These are phyloP conservation scores for Ophthalmolycus amberensis DNA, from an alignment of 2,113 vertebrate species.

Conservation along the genomic window DNA sequence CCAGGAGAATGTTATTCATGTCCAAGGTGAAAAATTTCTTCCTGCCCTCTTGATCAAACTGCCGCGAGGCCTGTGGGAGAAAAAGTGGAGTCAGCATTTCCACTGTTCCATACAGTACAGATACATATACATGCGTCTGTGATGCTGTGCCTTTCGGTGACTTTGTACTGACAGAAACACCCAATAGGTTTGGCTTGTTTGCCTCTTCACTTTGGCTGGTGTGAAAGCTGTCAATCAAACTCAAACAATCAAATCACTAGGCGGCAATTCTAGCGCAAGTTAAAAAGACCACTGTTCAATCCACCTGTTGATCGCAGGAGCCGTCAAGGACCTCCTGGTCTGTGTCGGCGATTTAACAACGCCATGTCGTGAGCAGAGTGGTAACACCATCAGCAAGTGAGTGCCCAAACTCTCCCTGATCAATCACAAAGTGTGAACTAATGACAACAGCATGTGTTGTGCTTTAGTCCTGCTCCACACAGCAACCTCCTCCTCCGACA, in stretches of 20 bases:
- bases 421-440: not conserved
- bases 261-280: not conserved
- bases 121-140: constrained; percentile 37
- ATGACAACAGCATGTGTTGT: not conserved
- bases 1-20: constrained; percentile 99
- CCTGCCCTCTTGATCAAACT: constrained; percentile 98
- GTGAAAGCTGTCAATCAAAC: not conserved
- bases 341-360: not conserved
- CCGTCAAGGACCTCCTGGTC: not conserved
- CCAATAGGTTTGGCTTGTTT: not conserved
- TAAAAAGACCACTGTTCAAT: not conserved
- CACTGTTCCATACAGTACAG: constrained; percentile 25
- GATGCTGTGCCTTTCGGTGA: not conserved
- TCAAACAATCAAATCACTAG: not conserved
- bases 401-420: not conserved
- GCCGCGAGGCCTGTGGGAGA: constrained; percentile 90
- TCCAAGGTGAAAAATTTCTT: constrained; percentile 99
- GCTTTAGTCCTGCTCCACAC: not conserved
- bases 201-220: not conserved
- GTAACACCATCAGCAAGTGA: not conserved
- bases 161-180: not conserved
- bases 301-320: not conserved
- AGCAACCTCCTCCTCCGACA: not conserved
- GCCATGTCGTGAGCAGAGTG: not conserved
- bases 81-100: constrained; percentile 72